Evolutionary conservation across 2,888 invertebrate genomes (phyloP), one percentile per base, ranked within the genome.

Genomic region (Brenthis hecate): DNA sequence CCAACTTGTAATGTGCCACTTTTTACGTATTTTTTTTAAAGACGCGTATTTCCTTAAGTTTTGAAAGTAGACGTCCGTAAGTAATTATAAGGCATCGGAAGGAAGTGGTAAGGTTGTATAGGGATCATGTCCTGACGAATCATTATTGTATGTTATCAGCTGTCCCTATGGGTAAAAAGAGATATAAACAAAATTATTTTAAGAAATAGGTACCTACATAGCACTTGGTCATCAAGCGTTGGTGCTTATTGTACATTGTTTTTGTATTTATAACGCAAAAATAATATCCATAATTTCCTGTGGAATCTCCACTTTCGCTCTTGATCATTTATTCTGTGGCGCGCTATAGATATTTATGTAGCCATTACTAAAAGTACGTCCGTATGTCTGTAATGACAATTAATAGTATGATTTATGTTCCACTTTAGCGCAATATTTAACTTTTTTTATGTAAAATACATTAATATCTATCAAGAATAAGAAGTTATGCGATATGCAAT

Each of bases 81-180:
- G 75, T 75, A 71, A 76, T 85, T 88, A 84, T 92, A 92, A 80
- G 91, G 92, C 80, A 88, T 92, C 92, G 92, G 92, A 92, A 92
- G 92, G 92, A 92, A 91, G 91, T 85, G 87, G 91, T 85, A 74
- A 79, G 85, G 85, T 66, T 72, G 56, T 86, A 85, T 84, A 85
- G 82, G 85, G 86, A 86, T 66, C 68, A 79, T 81, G 85, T 83
- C 86, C 85, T 81, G 79, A 85, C 86, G 84, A 89, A 88, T 88
- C 87, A 87, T 86, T 87, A 87, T 82, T 83, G 85, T 83, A 73
- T 48, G 14, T 28, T 60, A 55, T 55, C 60, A 66, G 47, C 60
- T 60, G 54, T 19, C 47, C 6, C 14, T 43, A 14, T 57, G 8
- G 47, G 28, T 58, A 54, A 47, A 60, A 60, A 28, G 47, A 43